These are phyloP conservation scores for Octomys mimax DNA, from an alignment of 2,797 vertebrate genomes.

Conservation along the genomic window DNA sequence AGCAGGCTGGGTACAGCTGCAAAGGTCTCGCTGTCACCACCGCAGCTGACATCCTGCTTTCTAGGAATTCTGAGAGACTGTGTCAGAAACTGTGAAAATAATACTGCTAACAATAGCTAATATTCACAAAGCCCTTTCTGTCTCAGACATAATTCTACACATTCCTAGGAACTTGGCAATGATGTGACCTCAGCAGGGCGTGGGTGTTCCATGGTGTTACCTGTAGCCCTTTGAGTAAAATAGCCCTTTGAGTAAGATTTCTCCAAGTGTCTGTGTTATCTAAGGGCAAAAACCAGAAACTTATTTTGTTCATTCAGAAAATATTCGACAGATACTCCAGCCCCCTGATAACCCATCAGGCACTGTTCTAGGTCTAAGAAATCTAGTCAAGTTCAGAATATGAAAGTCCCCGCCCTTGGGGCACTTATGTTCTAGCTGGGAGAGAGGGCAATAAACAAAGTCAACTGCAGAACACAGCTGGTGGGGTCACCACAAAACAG, in stretches of 20 bases:
- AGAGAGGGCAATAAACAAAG: not conserved
- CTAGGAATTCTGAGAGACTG: not conserved
- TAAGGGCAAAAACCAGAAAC: not conserved
- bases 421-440: not conserved
- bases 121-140: not conserved
- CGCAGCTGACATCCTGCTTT: not conserved
- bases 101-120: not conserved
- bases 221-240: not conserved
- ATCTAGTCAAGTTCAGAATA: not conserved
- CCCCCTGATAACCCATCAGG: not conserved
- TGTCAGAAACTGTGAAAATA: slow-evolving; percentile 34
- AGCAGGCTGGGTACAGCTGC: not conserved
- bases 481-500: not conserved
- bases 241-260: not conserved
- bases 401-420: not conserved
- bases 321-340: not conserved
- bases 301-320: not conserved
- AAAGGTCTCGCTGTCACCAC: not conserved
- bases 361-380: not conserved
- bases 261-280: not conserved
- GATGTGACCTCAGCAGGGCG: not conserved
- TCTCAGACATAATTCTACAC: not conserved
- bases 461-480: not conserved
- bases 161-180: not conserved
- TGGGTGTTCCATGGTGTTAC: not conserved